Evolutionary conservation across 2,888 invertebrate genomes (phyloP).

Genomic region (Eristalis pertinax): DNA sequence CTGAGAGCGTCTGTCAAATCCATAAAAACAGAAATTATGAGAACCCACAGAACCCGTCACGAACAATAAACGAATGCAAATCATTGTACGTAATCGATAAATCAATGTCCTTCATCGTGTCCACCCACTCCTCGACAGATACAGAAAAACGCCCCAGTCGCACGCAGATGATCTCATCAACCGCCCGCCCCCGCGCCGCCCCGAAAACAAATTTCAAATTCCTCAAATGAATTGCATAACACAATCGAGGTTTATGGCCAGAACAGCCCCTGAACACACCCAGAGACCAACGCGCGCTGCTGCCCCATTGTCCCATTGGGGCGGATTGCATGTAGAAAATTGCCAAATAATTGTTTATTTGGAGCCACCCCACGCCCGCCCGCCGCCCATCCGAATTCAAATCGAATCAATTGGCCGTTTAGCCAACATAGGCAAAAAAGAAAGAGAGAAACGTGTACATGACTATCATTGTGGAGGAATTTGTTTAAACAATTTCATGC

Average conservation of each 20-base stretch:
- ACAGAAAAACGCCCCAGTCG: not conserved
- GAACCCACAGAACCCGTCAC: not conserved
- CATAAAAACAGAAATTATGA: not conserved
- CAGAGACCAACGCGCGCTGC: not conserved
- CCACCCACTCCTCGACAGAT: not conserved
- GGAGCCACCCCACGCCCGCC: not conserved
- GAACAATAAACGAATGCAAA: not conserved
- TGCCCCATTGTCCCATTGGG: conserved; percentile 34
- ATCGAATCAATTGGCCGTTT: conserved; percentile 36
- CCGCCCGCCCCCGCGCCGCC: not conserved
- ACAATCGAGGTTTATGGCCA: conserved; percentile 16
- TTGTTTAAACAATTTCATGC: conserved; percentile 55
- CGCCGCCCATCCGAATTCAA: conserved; percentile 1
- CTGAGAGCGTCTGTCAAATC: not conserved
- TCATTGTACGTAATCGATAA: not conserved
- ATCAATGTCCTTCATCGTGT: not conserved
- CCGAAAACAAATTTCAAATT: not conserved
- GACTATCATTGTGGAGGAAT: not conserved
- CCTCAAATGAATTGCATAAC: conserved; percentile 41
- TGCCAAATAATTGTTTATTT: not conserved
- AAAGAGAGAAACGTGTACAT: not conserved
- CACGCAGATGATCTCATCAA: not conserved
- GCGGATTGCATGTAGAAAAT: conserved; percentile 17
- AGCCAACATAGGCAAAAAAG: conserved; percentile 7
- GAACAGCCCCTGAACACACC: conserved; percentile 24